These are phyloP conservation scores for Phainopepla nitens DNA, from an alignment of 2,113 vertebrate genomes.

Conservation along the genomic window DNA sequence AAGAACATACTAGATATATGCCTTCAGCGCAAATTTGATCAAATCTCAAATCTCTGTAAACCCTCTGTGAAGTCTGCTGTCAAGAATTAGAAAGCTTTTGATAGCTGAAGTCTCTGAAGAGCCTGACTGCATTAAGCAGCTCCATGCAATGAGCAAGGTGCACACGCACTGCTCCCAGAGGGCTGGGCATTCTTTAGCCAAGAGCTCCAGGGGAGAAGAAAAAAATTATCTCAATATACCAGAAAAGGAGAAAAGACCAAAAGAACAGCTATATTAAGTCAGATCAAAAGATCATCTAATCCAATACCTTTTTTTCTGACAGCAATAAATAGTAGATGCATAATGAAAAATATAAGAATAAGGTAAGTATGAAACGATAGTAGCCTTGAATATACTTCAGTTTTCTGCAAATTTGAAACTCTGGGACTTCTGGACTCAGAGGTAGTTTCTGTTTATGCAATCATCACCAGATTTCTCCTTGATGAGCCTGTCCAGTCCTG, in stretches of 20 bases:
- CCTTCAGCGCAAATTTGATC: constrained; percentile 33
- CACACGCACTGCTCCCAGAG: background rate
- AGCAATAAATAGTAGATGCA: rapidly evolving
- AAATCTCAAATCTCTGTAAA: constrained; percentile 13
- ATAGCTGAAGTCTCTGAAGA: constrained; percentile 40
- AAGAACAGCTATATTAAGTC: background rate
- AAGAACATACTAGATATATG: background rate
- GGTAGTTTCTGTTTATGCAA: background rate
- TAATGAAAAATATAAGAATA: background rate
- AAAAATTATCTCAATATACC: background rate
- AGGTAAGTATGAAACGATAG: background rate
- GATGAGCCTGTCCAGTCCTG: background rate
- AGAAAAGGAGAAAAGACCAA: background rate
- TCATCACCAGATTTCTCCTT: background rate
- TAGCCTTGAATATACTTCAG: background rate
- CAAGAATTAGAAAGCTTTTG: constrained; percentile 15
- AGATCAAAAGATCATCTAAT: background rate
- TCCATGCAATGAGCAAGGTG: background rate
- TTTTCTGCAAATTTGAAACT: background rate
- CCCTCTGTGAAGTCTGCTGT: background rate
- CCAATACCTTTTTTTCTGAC: background rate
- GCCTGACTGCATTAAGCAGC: constrained; percentile 4
- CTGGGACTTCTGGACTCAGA: background rate
- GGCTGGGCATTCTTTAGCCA: background rate
- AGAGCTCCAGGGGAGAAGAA: background rate